Percentiles rank a stretch among this genome's conserved stretches.
phyloP scores from a whole-genome alignment of 2,797 vertebrate species.

The Halcyon leucocephala region DNA sequence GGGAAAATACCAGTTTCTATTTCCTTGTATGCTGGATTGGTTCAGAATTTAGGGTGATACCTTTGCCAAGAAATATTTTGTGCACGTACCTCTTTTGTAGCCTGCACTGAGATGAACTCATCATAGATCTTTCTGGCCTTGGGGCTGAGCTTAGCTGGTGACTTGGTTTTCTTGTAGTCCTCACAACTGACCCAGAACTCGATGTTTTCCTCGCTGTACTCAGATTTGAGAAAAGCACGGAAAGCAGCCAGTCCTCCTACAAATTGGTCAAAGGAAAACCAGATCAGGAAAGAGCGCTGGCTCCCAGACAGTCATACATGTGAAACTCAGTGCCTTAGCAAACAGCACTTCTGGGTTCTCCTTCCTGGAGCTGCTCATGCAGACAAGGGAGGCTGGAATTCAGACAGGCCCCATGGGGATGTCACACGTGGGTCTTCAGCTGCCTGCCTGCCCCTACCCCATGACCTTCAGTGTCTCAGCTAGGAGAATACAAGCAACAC shows the following conservation, averaged over 20 bases:
- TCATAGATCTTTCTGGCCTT: constrained; percentile 88
- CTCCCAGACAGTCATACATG: background rate
- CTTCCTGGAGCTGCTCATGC: background rate
- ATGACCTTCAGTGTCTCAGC: constrained; percentile 41
- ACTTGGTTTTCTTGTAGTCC: constrained; percentile 86
- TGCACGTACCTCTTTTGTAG: constrained; percentile 85
- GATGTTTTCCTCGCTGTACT: constrained; percentile 93
- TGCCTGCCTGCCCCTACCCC: background rate
- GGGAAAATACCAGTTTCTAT: background rate
- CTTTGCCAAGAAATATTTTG: background rate
- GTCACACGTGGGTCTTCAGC: background rate
- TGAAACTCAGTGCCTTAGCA: background rate
- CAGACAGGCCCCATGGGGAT: background rate
- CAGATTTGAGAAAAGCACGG: constrained; percentile 86
- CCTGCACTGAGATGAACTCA: constrained; percentile 85
- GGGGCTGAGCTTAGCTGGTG: constrained; percentile 73
- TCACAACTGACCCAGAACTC: constrained; percentile 93
- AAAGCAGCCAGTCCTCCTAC: constrained; percentile 87
- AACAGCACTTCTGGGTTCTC: background rate
- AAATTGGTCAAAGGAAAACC: background rate
- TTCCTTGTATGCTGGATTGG: background rate
- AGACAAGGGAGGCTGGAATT: background rate
- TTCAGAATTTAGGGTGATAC: background rate
- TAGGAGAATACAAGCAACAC: background rate
- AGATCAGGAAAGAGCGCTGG: background rate